Evolutionary conservation across 2,888 invertebrate species (phyloP), one percentile per base, ranked within the genome.

Genomic region (Volucella bombylans): DNA sequence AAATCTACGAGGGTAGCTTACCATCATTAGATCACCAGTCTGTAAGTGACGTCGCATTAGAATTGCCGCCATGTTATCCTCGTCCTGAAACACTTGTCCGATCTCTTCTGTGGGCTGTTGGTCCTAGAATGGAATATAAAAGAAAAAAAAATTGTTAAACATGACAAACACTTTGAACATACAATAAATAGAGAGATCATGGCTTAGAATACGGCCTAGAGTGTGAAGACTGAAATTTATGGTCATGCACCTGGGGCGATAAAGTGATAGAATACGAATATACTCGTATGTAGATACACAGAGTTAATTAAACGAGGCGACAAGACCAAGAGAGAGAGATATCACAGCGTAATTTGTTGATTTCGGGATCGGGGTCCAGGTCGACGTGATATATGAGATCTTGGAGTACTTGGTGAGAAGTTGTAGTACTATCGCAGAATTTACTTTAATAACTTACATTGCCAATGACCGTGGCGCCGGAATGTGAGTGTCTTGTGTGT

Each of bases 31-130:
- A 90, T 95, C 95, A 86, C 96, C 97, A 90, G 95, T 95, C 87
- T 93, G 93, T 80, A 95, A 93, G 90, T 97, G 96, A 88, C 95
- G 95, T 89, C 96, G 94, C 90, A 98, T 94, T 82, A 97, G 93
- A 89, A 98, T 94, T 4, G 98, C 97, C 10, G 98, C 97, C 92
- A 96, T 95, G 89, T 96, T 97, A 85, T 94, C 93, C 89, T 96
- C 95, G 91, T 98, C 98, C 91, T 98, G 97, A 92, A 96, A 98
- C 54, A 96, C 93, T 86, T 97, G 96, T 14, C 97, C 98, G 80
- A 97, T 93, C 82, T 96, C 95, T 88, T 90, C 89, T 55, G 87
- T 76, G 62, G 87, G 87, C 62, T 87, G 87, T 81, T 92, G 89
- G 90, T 93, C 93, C 95, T 95, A 93, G 18, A 92, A 93, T 89